A percentile compares a stretch with the other conserved stretches of the same genome.
phyloP scores from a whole-genome alignment of 2,113 vertebrate species.

The Caranx ignobilis region DNA sequence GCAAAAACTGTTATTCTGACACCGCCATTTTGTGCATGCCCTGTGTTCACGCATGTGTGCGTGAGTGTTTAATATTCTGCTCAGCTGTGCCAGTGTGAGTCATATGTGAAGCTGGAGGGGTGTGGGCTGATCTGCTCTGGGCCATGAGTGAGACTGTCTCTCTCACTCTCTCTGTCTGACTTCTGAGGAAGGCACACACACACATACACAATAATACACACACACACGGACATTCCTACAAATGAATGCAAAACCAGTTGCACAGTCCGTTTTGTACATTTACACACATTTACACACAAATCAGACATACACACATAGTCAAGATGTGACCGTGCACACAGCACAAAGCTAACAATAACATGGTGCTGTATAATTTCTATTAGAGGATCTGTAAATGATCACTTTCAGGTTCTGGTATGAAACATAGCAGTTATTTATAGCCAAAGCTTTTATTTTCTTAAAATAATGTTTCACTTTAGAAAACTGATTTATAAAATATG shows the following conservation, averaged over 20 bases:
- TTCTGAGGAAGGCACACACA: conserved; percentile 1
- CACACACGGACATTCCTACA: not conserved
- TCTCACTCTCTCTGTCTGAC: conserved; percentile 21
- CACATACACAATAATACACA: conserved; percentile 5
- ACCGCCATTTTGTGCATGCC: conserved; percentile 72
- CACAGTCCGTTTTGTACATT: not conserved
- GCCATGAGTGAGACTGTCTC: conserved; percentile 34
- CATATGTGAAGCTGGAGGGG: conserved; percentile 70
- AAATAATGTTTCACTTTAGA: too few relatives aligned
- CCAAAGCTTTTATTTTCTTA: not conserved
- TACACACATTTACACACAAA: not conserved
- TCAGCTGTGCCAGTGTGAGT: conserved; percentile 79
- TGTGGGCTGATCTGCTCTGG: conserved; percentile 57
- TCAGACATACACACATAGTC: not conserved
- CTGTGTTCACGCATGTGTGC: conserved; percentile 10
- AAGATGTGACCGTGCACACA: not conserved
- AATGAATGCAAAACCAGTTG: not conserved
- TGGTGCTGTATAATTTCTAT: conserved; percentile 2
- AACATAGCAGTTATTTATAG: not conserved
- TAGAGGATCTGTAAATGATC: not conserved
- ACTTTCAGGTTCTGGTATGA: not conserved
- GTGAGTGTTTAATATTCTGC: conserved; percentile 76
- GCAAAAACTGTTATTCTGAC: conserved; percentile 21
- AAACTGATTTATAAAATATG: too few relatives aligned
- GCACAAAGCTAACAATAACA: not conserved